Percentiles rank a stretch among this genome's conserved stretches.
These are phyloP conservation scores for Crossaster papposus DNA, from an alignment of 53 echinoderm and acorn worm species.

Conservation along the genomic window DNA sequence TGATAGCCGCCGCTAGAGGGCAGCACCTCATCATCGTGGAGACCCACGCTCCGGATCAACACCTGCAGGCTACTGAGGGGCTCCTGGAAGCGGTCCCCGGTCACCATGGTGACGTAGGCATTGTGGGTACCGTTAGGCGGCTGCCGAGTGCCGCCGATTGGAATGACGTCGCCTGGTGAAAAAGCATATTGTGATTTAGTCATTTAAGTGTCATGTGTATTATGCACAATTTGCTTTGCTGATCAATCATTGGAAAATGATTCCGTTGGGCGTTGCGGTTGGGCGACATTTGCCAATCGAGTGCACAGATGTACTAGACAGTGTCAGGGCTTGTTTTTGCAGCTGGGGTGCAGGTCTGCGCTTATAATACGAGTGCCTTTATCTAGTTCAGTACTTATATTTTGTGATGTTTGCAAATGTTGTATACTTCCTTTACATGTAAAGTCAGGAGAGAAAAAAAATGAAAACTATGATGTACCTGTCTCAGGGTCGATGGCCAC, in stretches of 20 bases:
- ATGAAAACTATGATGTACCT: slow-evolving; percentile 48
- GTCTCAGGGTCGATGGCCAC: slow-evolving; percentile 85
- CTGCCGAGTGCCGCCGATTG: slow-evolving; percentile 87
- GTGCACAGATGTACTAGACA: too few species aligned
- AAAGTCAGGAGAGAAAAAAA: too few species aligned
- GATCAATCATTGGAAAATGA: too few species aligned
- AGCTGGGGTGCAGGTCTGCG: too few species aligned
- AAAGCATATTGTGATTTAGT: neutral
- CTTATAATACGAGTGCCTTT: too few species aligned
- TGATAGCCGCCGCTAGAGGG: slow-evolving; percentile 91
- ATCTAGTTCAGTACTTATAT: too few species aligned
- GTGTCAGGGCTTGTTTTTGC: too few species aligned
- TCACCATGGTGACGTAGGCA: slow-evolving; percentile 85
- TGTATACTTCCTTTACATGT: too few species aligned
- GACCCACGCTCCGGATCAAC: slow-evolving; percentile 77
- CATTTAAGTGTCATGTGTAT: neutral
- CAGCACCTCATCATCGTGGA: slow-evolving; percentile 74
- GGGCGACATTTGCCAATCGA: too few species aligned
- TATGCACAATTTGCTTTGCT: neutral
- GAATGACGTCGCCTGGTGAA: slow-evolving; percentile 84
- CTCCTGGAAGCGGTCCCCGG: slow-evolving; percentile 80
- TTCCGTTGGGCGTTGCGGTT: too few species aligned
- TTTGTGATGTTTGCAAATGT: too few species aligned
- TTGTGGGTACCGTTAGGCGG: slow-evolving; percentile 72
- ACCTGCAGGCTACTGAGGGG: slow-evolving; percentile 85